Percentiles rank a stretch among this genome's conserved stretches.
These are phyloP conservation scores for Theristicus caerulescens DNA, from an alignment of 2,113 vertebrate genomes.

Conservation along the genomic window DNA sequence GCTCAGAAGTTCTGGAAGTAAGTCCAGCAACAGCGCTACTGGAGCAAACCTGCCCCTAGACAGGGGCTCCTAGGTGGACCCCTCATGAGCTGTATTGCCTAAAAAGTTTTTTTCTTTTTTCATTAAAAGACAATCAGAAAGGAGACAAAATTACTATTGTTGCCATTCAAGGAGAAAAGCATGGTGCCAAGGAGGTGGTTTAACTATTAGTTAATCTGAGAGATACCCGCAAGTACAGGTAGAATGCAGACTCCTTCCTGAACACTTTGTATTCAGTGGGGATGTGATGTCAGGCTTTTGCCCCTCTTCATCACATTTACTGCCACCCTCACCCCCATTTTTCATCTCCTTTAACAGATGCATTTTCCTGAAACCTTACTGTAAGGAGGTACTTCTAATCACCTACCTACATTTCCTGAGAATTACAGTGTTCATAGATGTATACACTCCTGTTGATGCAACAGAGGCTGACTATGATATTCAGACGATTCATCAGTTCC, in stretches of 20 bases:
- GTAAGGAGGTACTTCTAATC: background rate
- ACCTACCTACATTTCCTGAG: background rate
- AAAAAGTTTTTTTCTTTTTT: background rate
- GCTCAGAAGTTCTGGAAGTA: background rate
- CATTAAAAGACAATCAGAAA: background rate
- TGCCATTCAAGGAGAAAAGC: background rate
- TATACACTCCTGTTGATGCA: background rate
- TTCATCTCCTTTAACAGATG: background rate
- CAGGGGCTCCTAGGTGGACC: background rate
- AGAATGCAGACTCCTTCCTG: background rate
- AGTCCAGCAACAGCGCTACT: background rate
- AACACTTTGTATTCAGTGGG: background rate
- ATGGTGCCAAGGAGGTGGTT: background rate
- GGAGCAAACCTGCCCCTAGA: background rate
- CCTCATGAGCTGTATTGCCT: background rate
- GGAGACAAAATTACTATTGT: background rate
- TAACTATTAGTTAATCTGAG: background rate
- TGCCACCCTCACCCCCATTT: background rate
- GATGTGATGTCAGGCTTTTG: background rate
- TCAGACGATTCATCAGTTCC: background rate
- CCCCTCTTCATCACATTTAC: background rate
- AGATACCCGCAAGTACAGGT: background rate
- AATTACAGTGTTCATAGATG: background rate
- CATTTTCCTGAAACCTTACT: background rate
- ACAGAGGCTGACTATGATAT: background rate